A percentile compares a stretch with the other conserved stretches of the same genome.
These are phyloP conservation scores for Allygus modestus DNA, from an alignment of 2,888 invertebrate genomes.

Conservation along the genomic window DNA sequence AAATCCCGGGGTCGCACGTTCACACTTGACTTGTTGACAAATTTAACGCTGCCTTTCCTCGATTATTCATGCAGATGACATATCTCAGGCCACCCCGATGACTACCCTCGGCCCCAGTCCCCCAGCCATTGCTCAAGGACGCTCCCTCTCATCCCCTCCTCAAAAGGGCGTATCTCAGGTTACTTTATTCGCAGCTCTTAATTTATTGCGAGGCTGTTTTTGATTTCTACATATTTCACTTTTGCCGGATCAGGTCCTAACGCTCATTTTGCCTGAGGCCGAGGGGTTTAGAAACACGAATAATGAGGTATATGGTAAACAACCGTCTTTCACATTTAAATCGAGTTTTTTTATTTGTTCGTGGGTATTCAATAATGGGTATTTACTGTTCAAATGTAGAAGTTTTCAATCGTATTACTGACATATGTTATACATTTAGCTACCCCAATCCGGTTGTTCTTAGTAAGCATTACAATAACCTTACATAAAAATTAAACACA, in stretches of 20 bases:
- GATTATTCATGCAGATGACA: neutral
- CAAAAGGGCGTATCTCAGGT: constrained; percentile 34
- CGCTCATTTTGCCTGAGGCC: constrained; percentile 5
- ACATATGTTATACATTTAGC: no score
- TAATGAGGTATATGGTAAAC: no score
- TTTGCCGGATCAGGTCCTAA: neutral
- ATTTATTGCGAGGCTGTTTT: constrained; percentile 9
- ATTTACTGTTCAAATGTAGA: no score
- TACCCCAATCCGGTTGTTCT: no score
- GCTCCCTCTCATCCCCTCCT: constrained; percentile 58
- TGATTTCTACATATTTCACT: neutral
- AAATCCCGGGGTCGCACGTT: neutral
- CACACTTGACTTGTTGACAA: constrained; percentile 34
- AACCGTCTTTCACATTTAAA: no score
- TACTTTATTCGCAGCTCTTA: neutral
- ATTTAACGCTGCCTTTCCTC: constrained; percentile 8
- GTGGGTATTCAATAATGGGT: no score
- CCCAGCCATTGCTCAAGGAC: constrained; percentile 35
- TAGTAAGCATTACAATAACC: no score
- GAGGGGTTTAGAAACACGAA: no score
- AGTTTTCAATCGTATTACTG: no score
- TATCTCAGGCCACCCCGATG: neutral
- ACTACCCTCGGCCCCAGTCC: neutral
- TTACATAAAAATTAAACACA: no score
- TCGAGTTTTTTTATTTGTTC: no score